These are phyloP conservation scores for Cyaniris semiargus DNA, from an alignment of 2,888 invertebrate species.

Conservation along the genomic window DNA sequence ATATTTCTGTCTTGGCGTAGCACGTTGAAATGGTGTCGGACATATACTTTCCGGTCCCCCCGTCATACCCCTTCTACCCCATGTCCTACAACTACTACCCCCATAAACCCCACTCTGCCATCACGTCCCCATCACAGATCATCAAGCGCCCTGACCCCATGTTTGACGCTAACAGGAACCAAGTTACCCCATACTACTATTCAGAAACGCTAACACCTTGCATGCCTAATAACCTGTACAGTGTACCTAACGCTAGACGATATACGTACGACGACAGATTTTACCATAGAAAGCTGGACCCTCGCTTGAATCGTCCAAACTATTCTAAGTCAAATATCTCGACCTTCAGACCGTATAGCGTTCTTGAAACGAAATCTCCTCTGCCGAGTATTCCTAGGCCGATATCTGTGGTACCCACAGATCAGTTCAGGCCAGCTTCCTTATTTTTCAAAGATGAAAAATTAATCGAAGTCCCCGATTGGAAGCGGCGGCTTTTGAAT, in stretches of 20 bases:
- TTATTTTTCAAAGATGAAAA: slow-evolving; percentile 62
- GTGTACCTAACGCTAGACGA: slow-evolving; percentile 58
- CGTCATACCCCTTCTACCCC: slow-evolving; percentile 71
- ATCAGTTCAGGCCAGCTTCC: slow-evolving; percentile 71
- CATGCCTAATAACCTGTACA: slow-evolving; percentile 70
- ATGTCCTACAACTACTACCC: slow-evolving; percentile 74
- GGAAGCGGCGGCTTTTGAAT: slow-evolving; percentile 67
- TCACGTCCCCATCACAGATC: slow-evolving; percentile 56
- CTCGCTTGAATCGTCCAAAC: slow-evolving; percentile 58
- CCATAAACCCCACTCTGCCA: slow-evolving; percentile 60
- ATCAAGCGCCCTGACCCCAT: slow-evolving; percentile 69
- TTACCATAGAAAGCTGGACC: slow-evolving; percentile 57
- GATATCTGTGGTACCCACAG: slow-evolving; percentile 71
- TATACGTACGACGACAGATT: slow-evolving; percentile 66
- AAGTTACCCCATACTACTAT: slow-evolving; percentile 75
- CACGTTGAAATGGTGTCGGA: slow-evolving; percentile 89
- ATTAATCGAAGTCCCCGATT: slow-evolving; percentile 63
- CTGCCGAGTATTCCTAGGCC: slow-evolving; percentile 60
- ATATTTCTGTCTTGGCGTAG: slow-evolving; percentile 80
- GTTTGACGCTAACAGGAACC: slow-evolving; percentile 81
- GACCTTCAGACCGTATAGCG: slow-evolving; percentile 69
- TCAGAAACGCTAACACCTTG: slow-evolving; percentile 70
- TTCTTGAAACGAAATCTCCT: slow-evolving; percentile 67
- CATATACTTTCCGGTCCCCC: slow-evolving; percentile 83
- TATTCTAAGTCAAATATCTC: slow-evolving; percentile 57